Base-by-base conservation (phyloP, 1,140 invertebrate genomes). In the Anadara kagoshimensis region DNA sequence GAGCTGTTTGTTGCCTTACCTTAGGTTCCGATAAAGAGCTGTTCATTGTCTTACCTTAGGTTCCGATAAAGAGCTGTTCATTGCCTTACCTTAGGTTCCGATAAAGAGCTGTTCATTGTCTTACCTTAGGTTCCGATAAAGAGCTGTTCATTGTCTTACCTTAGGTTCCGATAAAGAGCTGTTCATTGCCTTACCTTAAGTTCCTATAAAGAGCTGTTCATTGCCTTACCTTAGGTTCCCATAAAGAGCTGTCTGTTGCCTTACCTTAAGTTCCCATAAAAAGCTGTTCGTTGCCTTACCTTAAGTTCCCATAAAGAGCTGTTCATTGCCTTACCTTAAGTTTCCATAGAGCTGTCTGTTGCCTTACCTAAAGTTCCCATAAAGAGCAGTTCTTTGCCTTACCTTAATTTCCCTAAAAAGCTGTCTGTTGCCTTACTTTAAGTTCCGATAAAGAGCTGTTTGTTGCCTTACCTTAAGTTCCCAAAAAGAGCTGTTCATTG, bases 31-130 rank as follows among this genome's bases (percentile, higher is more conserved):
- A n/a, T n/a, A n/a, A n/a, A n/a, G 94, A 97, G 83, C 95, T 97
- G 24, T 94, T 92, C 2, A 96, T 89, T 0, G 97, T 97, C 73
- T 92, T 92, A 24, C 94, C 94, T 74, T 72, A n/a, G n/a, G n/a
- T n/a, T n/a, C n/a, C n/a, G n/a, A n/a, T n/a, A n/a, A n/a, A n/a
- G 94, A 97, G 83, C 95, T 97, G 24, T 94, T 92, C 2, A 96
- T 89, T 0, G 97, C 97, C 73, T 92, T 92, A 24, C 94, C 94
- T 74, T 72, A n/a, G n/a, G n/a, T n/a, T n/a, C n/a, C n/a, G n/a
- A n/a, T n/a, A n/a, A n/a, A n/a, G 94, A 97, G 83, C 95, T 97
- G 24, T 94, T 92, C 2, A 96, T 89, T 0, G 97, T 97, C 73
- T 92, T 92, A 24, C 94, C 94, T 74, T 72, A n/a, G n/a, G n/a